Percentiles rank a stretch among this genome's conserved stretches.
These are phyloP conservation scores for Lampropteryx suffumata DNA, from an alignment of 2,888 invertebrate species.

Conservation along the genomic window DNA sequence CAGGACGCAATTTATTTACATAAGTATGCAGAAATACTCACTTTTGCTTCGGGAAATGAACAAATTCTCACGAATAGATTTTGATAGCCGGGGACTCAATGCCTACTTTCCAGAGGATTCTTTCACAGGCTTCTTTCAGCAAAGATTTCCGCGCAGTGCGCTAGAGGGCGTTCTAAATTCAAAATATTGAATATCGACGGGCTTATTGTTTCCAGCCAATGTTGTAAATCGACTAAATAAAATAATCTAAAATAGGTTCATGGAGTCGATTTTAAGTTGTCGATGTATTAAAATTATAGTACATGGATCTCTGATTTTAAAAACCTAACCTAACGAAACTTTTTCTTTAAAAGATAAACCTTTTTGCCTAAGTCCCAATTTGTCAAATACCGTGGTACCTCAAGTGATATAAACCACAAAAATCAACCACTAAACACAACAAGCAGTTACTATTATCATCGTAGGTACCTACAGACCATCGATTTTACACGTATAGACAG, in stretches of 20 bases:
- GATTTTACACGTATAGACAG: too few relatives aligned
- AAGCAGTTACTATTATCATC: too few relatives aligned
- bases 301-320: too few relatives aligned
- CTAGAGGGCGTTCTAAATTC: conserved; percentile 78
- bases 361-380: too few relatives aligned
- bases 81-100: conserved; percentile 80
- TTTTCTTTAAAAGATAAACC: too few relatives aligned
- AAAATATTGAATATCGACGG: conserved; percentile 41
- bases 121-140: conserved; percentile 82
- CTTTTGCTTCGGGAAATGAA: conserved; percentile 74
- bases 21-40: conserved; percentile 63
- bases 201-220: conserved; percentile 40
- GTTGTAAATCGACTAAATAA: conserved; percentile 29
- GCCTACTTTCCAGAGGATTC: conserved; percentile 82
- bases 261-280: too few relatives aligned
- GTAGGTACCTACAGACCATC: too few relatives aligned
- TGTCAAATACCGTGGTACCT: too few relatives aligned
- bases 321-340: too few relatives aligned
- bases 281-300: too few relatives aligned
- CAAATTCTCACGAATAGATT: conserved; percentile 81
- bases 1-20: conserved; percentile 26
- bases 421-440: too few relatives aligned
- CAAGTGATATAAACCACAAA: too few relatives aligned
- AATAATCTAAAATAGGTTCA: conserved; percentile 1
- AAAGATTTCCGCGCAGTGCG: conserved; percentile 55